Percentiles rank a stretch among this genome's conserved stretches.
Evolutionary conservation across 2,797 vertebrate species (phyloP).

Genomic region (Characodon lateralis): DNA sequence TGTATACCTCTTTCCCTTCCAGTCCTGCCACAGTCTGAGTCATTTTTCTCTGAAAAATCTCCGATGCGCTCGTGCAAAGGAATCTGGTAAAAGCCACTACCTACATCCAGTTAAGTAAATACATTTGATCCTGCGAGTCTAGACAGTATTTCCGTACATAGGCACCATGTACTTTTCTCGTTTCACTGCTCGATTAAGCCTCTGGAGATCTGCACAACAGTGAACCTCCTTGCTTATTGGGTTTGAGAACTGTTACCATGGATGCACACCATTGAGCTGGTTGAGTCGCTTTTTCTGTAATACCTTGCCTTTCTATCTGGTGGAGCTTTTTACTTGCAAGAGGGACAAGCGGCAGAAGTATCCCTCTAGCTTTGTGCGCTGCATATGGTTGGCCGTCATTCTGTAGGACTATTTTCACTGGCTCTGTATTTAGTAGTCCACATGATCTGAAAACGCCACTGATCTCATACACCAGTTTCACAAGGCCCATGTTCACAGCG

Average conservation of each 20-base stretch:
- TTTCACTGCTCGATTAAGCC: not conserved
- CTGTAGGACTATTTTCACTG: no score
- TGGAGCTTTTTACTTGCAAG: conserved; percentile 29
- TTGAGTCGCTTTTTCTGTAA: conserved; percentile 29
- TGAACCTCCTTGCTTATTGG: no score
- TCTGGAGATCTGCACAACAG: not conserved
- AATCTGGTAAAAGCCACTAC: not conserved
- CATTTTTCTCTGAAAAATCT: conserved; percentile 4
- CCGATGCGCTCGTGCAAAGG: not conserved
- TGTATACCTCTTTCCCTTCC: not conserved
- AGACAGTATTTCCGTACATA: not conserved
- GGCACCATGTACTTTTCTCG: not conserved
- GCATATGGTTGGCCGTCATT: no score
- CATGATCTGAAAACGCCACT: no score
- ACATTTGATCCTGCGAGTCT: not conserved
- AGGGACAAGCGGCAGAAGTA: conserved; percentile 12
- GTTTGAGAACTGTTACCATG: conserved; percentile 6
- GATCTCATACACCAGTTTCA: not conserved
- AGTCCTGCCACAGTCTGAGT: not conserved
- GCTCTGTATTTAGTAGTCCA: no score
- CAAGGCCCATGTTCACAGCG: not conserved
- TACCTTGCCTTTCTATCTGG: conserved; percentile 22
- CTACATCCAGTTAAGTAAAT: not conserved
- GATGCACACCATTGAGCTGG: conserved; percentile 15
- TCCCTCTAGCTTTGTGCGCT: conserved; percentile 4